A percentile compares a stretch with the other conserved stretches of the same genome.
Conservation (phyloP, 2,113 vertebrate species). For the Hydrochoerus hydrochaeris region DNA sequence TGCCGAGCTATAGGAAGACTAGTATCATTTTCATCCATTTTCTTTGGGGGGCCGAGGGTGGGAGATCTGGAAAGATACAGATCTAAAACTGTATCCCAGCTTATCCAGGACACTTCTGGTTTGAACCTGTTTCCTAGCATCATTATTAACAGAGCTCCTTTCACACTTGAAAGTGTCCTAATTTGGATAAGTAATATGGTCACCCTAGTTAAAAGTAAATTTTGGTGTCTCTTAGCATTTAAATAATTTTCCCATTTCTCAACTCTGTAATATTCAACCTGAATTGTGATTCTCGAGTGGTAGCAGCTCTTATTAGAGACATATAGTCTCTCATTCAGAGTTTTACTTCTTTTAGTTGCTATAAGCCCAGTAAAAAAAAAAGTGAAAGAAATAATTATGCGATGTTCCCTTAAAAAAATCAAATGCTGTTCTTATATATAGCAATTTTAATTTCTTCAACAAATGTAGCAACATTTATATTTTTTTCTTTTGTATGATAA, state of each 20-base stretch:
- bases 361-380: background rate
- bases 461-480: background rate
- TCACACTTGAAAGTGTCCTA: background rate
- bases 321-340: background rate
- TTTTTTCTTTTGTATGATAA: background rate
- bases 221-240: background rate
- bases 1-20: background rate
- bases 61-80: background rate
- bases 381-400: background rate
- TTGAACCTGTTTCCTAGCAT: fast-evolving
- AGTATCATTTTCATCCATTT: background rate
- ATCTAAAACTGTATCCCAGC: background rate
- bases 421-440: background rate
- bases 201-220: background rate
- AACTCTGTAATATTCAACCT: background rate
- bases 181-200: background rate
- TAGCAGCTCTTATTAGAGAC: background rate
- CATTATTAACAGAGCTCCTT: background rate
- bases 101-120: background rate
- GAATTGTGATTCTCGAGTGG: background rate
- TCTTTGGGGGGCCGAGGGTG: background rate
- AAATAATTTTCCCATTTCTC: background rate
- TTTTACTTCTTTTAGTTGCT: background rate
- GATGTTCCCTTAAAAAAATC: background rate
- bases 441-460: background rate